Evolutionary conservation across 2,797 vertebrate species (phyloP).

Genomic region (Lutjanus argentimaculatus): DNA sequence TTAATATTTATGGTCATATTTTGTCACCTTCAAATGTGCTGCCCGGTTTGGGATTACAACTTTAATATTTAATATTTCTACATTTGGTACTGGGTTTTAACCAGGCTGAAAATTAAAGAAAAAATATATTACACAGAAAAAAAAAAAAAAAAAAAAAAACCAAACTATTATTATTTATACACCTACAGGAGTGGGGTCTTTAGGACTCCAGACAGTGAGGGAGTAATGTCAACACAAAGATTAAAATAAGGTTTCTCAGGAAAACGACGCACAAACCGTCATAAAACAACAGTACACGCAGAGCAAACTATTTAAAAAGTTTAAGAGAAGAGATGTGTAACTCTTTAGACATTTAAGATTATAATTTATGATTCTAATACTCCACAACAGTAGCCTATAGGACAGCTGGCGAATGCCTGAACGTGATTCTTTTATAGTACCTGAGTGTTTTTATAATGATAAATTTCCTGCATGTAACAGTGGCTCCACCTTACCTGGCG

Average conservation of each 20-base stretch:
- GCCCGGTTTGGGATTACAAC: not conserved
- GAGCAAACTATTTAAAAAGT: not conserved
- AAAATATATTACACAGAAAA: not conserved
- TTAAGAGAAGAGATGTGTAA: not conserved
- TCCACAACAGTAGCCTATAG: not conserved
- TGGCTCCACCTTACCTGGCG: constrained; percentile 71
- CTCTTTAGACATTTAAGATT: not conserved
- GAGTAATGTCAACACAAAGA: not conserved
- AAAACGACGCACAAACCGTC: not conserved
- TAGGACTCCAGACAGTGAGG: not conserved
- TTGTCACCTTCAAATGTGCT: not conserved
- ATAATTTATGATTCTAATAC: not conserved
- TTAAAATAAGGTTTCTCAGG: not conserved
- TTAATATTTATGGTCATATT: not conserved
- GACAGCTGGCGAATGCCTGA: not conserved
- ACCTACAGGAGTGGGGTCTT: not conserved
- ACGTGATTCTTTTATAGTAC: not conserved
- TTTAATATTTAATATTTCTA: not conserved
- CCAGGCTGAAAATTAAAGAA: not conserved
- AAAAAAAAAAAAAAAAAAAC: too few relatives aligned
- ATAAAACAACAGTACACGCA: not conserved
- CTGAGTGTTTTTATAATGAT: constrained; percentile 41
- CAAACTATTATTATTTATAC: not conserved
- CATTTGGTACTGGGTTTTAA: not conserved
- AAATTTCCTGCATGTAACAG: constrained; percentile 40